Percentiles rank a stretch among this genome's conserved stretches.
Evolutionary conservation across 2,888 invertebrate genomes (phyloP).

Genomic region (Acanthoscelides obtectus): DNA sequence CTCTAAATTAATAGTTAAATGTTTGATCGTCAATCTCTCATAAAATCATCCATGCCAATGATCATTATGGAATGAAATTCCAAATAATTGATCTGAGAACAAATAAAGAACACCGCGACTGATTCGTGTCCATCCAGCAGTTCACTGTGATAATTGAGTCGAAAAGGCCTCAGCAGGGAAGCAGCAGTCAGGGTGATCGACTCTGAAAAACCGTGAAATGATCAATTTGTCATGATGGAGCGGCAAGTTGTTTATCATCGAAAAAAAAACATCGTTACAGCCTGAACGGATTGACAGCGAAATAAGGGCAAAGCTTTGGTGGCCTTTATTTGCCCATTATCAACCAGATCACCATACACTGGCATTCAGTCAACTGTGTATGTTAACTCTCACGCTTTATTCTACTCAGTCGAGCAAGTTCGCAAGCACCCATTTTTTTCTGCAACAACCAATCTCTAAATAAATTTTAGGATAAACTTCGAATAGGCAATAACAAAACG

Average conservation of each 20-base stretch:
- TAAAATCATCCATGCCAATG: neutral
- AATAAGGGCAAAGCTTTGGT: neutral
- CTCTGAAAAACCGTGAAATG: slow-evolving; percentile 25
- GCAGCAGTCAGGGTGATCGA: slow-evolving; percentile 18
- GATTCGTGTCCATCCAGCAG: neutral
- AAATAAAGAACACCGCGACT: neutral
- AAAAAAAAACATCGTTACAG: neutral
- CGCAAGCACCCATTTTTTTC: too few relatives aligned
- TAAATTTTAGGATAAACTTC: too few relatives aligned
- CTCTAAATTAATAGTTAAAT: too few relatives aligned
- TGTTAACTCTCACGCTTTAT: too few relatives aligned
- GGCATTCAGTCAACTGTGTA: too few relatives aligned
- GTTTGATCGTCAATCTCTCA: neutral
- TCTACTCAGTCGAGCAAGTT: too few relatives aligned
- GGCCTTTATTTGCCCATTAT: neutral
- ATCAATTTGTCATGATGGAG: slow-evolving; percentile 21
- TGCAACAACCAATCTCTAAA: too few relatives aligned
- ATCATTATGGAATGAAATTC: neutral
- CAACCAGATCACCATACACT: neutral
- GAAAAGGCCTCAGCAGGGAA: too few relatives aligned
- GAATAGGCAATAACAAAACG: too few relatives aligned
- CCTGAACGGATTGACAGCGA: neutral
- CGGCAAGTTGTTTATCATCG: neutral
- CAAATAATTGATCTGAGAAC: neutral
- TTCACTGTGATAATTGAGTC: slow-evolving; percentile 17